phyloP scores from a whole-genome alignment of 2,113 vertebrate species.

The Pycnonotus jocosus region DNA sequence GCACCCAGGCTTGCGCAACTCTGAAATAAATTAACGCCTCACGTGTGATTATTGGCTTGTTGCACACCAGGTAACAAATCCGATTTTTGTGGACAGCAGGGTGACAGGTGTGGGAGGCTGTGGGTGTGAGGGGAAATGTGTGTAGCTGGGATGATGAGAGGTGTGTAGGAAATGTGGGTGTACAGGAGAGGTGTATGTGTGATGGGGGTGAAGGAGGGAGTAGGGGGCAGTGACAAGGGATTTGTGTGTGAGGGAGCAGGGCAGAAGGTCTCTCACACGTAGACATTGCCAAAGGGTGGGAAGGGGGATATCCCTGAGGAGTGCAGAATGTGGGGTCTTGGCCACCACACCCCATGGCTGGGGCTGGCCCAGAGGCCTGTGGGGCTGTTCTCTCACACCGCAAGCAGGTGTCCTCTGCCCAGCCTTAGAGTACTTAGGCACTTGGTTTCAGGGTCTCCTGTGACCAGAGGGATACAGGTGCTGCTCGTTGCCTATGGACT shows the following conservation, averaged over 20 bases:
- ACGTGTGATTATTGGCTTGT: background rate
- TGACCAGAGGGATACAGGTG: background rate
- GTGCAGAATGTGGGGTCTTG: background rate
- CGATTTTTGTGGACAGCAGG: background rate
- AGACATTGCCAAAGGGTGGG: background rate
- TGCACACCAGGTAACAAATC: background rate
- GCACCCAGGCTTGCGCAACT: background rate
- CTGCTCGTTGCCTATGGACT: accelerated
- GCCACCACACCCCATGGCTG: accelerated
- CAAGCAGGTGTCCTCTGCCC: accelerated
- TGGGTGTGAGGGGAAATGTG: accelerated
- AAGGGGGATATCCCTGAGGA: background rate
- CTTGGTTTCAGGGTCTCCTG: background rate
- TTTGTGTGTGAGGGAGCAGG: too few species aligned
- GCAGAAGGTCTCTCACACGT: background rate
- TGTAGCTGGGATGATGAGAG: background rate
- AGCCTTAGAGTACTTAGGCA: background rate
- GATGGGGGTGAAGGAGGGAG: background rate
- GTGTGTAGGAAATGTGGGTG: background rate
- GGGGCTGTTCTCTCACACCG: background rate
- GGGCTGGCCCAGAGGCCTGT: too few species aligned
- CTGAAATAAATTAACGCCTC: background rate
- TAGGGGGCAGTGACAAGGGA: background rate
- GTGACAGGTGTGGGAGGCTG: background rate
- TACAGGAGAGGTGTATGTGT: background rate